These are phyloP conservation scores for Caradrina clavipalpis DNA, from an alignment of 2,888 invertebrate genomes.

Conservation along the genomic window DNA sequence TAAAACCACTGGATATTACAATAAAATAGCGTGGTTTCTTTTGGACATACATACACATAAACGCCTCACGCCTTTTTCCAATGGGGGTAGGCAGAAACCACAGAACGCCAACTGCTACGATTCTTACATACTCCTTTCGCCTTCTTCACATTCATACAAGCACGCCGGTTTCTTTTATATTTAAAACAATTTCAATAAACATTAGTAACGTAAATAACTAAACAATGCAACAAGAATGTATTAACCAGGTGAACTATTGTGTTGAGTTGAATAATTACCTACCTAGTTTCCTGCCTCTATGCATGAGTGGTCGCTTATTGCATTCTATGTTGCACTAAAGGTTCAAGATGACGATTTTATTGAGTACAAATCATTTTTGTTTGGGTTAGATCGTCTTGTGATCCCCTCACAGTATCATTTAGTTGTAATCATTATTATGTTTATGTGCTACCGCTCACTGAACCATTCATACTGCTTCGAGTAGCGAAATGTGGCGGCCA, in stretches of 20 bases:
- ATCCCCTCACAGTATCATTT: slow-evolving; percentile 7
- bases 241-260: slow-evolving; percentile 29
- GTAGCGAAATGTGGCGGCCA: no score
- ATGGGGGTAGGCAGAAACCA: no score
- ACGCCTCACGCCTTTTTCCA: no score
- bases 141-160: no score
- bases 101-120: no score
- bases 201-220: slow-evolving; percentile 13
- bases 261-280: slow-evolving; percentile 51
- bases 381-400: slow-evolving; percentile 6
- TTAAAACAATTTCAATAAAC: slow-evolving; percentile 3
- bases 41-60: no score
- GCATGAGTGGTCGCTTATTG: slow-evolving; percentile 53
- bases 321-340: slow-evolving; percentile 38
- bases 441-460: no score
- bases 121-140: no score
- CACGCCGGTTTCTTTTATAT: neutral
- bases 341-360: slow-evolving; percentile 40
- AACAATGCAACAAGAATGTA: slow-evolving; percentile 41
- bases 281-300: slow-evolving; percentile 42
- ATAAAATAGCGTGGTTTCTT: no score
- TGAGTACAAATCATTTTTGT: slow-evolving; percentile 21
- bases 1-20: no score
- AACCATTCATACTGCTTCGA: no score
- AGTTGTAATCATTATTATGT: no score